These are phyloP conservation scores for Holothuria scabra DNA, from an alignment of 53 echinoderm and acorn worm species.

Conservation along the genomic window DNA sequence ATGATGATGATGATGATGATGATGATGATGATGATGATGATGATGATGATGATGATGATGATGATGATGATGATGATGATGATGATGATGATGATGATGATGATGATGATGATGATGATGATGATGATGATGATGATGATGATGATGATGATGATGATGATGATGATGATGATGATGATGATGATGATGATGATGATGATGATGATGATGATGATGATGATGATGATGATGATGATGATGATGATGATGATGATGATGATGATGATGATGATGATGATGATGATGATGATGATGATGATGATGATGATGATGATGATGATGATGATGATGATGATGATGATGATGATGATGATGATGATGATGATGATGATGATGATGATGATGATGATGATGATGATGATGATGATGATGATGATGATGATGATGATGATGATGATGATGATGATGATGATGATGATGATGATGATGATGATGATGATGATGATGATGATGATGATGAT, in stretches of 20 bases:
- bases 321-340: constrained; percentile 40
- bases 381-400: constrained; percentile 40
- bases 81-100: not conserved
- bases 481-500: constrained; percentile 37
- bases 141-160: not conserved
- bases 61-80: not conserved
- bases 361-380: constrained; percentile 32
- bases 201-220: not conserved
- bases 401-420: constrained; percentile 38
- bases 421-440: constrained; percentile 40
- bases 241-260: not conserved
- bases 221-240: not conserved
- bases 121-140: not conserved
- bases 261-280: constrained; percentile 16
- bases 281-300: constrained; percentile 37
- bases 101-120: not conserved
- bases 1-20: constrained; percentile 1
- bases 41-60: constrained; percentile 1
- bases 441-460: constrained; percentile 40
- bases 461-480: constrained; percentile 40
- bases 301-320: constrained; percentile 40
- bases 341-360: constrained; percentile 39
- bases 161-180: not conserved
- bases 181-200: not conserved
- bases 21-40: constrained; percentile 1